Base-by-base conservation (phyloP, 2,113 vertebrate species). In the Sula dactylatra region DNA sequence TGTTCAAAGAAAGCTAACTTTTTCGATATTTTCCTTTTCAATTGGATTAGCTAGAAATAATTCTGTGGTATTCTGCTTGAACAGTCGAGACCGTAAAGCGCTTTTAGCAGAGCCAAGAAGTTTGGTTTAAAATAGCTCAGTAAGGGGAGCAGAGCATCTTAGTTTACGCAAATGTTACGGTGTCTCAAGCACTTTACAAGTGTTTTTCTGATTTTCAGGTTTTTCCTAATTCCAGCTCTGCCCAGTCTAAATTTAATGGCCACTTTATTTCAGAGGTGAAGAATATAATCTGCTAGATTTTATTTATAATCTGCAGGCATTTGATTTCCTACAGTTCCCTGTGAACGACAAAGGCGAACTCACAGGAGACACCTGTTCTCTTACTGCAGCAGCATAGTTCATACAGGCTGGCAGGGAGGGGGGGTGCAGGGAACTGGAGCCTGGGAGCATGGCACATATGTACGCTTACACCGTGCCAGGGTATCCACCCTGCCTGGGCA, bases 51-150 rank as follows among this genome's bases (percentile, higher is more conserved):
- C 36, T 93, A 71, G 55, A 92, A 93, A 47, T 74, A 81, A 56
- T 74, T 88, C 50, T 64, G 32, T 40, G 52, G 4, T 70, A 19
- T 81, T 83, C 71, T 92, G 18, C 76, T 83, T 86, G 50, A 92
- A 38, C 24, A 73, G 22, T 6, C 72, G 42, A 64, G 11, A 44
- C 18, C 5, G 5, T 74, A 40, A 92, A 82, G 64, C 76, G 38
- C 50, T 91, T 94, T 91, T 54, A 85, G 56, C 36, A 72, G 47
- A 79, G 67, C 55, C 55, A 78, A 66, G 32, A 71, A 61, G 15
- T 87, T 89, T 91, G 78, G 34, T 82, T 96, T 94, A 93, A 96
- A 96, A 94, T 95, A 94, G 58, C 62, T 85, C 49, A 20, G 61
- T 69, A 61, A 55, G 31, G 34, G 27, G 50, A 94, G 70, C 49